These are phyloP conservation scores for Chymomyza fuscimana DNA, from an alignment of 2,888 invertebrate species.

Conservation along the genomic window DNA sequence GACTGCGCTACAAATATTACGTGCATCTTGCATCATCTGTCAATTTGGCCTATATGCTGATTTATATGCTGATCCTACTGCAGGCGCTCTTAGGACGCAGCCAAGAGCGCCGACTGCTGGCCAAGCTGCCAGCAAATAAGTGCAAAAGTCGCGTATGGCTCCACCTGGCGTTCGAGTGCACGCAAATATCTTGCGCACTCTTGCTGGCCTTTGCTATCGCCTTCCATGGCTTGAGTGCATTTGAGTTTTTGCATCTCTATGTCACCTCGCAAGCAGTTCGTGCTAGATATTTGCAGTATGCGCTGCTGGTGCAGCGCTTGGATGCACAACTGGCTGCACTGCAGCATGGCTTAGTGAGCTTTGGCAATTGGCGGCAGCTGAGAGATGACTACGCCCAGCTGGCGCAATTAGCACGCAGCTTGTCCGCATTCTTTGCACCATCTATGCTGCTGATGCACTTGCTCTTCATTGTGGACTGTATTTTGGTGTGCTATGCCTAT, in stretches of 20 bases:
- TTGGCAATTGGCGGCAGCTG: constrained; percentile 9
- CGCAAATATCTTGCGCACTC: neutral
- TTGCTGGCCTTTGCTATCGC: neutral
- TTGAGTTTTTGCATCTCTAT: constrained; percentile 4
- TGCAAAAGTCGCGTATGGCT: neutral
- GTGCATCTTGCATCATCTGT: constrained; percentile 29
- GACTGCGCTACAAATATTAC: neutral
- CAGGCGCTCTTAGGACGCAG: constrained; percentile 40
- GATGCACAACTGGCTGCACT: constrained; percentile 44
- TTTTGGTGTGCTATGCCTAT: constrained; percentile 42
- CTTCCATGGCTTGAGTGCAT: neutral
- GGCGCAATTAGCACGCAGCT: constrained; percentile 34
- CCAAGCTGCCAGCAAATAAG: constrained; percentile 1
- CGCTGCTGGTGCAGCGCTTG: constrained; percentile 51
- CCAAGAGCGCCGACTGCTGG: constrained; percentile 21
- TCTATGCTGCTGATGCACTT: constrained; percentile 59
- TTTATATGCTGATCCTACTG: constrained; percentile 40
- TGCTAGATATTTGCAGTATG: constrained; percentile 55
- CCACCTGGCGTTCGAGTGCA: constrained; percentile 35
- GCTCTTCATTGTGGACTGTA: constrained; percentile 59
- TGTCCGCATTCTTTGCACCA: constrained; percentile 49
- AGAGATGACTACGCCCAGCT: constrained; percentile 46
- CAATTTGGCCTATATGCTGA: constrained; percentile 40
- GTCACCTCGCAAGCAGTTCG: constrained; percentile 47
- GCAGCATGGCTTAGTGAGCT: constrained; percentile 15